These are phyloP conservation scores for Patella pellucida DNA, from an alignment of 2,888 invertebrate species.

Conservation along the genomic window DNA sequence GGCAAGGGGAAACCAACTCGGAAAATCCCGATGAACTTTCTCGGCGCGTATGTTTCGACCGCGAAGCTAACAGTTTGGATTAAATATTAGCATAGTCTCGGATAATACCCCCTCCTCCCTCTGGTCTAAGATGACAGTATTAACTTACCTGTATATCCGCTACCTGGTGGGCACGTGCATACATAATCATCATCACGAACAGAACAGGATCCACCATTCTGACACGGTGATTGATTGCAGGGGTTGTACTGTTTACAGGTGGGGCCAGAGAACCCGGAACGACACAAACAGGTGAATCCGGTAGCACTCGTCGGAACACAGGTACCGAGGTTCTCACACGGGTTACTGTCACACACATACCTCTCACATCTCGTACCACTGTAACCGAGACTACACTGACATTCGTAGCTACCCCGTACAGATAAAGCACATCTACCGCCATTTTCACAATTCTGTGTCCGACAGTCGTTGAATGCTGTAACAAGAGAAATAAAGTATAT, in stretches of 20 bases:
- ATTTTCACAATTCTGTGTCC: not conserved
- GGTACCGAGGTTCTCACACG: not conserved
- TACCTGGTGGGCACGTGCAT: not conserved
- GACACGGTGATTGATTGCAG: not conserved
- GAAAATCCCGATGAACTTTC: too few relatives aligned
- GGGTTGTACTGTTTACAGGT: slow-evolving; percentile 14
- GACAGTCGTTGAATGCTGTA: not conserved
- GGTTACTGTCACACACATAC: not conserved
- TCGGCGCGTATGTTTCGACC: too few relatives aligned
- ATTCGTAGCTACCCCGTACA: not conserved
- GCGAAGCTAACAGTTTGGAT: too few relatives aligned
- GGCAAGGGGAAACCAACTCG: too few relatives aligned
- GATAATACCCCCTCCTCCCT: too few relatives aligned
- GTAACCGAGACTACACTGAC: not conserved
- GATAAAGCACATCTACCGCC: not conserved
- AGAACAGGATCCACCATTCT: not conserved
- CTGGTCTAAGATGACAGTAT: too few relatives aligned
- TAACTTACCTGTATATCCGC: not conserved
- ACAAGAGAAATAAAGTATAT: not conserved
- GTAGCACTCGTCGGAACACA: slow-evolving; percentile 3
- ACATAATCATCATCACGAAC: not conserved
- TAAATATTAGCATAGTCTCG: too few relatives aligned
- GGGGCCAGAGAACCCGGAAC: slow-evolving; percentile 17
- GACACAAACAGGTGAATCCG: slow-evolving; percentile 9
- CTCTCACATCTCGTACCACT: not conserved